Evolutionary conservation across 2,797 vertebrate species (phyloP), one percentile per base, ranked within the genome.

Genomic region (Poeciliopsis paucimaculata): DNA sequence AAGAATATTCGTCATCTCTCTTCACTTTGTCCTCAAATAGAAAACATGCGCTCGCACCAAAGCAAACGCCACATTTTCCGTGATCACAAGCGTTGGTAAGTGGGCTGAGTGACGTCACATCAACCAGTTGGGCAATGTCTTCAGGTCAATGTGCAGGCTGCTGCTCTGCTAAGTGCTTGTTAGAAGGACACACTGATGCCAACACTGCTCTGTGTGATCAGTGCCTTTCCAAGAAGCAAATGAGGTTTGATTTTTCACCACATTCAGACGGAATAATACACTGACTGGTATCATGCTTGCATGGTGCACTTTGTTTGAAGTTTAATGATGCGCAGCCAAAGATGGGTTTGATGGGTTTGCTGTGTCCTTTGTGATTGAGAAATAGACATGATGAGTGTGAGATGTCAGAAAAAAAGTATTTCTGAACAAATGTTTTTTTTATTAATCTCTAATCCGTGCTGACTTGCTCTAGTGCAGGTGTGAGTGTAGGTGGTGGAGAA

Each of bases 71-170:
- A 64, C 76, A 53, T 77, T 79, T 79, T 75, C 31, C 62, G 41
- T 60, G 68, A 60, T n/a, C 62, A 36, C 57, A 45, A 28, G 77
- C 78, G 80, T 31, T 77, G 31, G 46, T 57, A 86, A 76, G 78
- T 80, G 82, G 79, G 79, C 41, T 39, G 81, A 39, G 36, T 80
- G 77, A 76, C 51, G 72, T 77, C 60, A n/a, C 72, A 77, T 49
- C 53, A 31, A 72, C 41, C 45, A 74, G 53, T 46, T 34, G 39
- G 64, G 39, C 36, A 53, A 66, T 66, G 85, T 77, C 72, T 77
- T 4, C 23, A n/a, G 76, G 73, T 87, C 71, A 18, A 45, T 11
- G 39, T 53, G 72, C 20, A 51, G 57, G 53, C 26, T 49, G 53
- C 28, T 70, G 70, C 62, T 43, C 15, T 53, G 23, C 36, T 47